Conservation (phyloP, 2,113 vertebrate genomes). For the Macrotus californicus region DNA sequence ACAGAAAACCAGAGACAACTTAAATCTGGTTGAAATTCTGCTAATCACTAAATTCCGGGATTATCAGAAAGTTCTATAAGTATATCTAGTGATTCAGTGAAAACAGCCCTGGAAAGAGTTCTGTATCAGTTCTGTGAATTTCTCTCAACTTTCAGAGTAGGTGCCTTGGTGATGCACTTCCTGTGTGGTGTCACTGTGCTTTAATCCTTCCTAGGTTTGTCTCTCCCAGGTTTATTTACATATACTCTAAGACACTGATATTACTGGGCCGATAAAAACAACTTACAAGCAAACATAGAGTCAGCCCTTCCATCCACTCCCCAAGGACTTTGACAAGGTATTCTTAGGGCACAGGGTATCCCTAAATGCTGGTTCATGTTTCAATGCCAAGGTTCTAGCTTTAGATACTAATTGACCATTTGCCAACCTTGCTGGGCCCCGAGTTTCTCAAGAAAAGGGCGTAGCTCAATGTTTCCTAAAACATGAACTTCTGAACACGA, state of each 20-base stretch:
- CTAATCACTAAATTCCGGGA: background rate
- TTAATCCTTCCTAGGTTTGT: too few relatives aligned
- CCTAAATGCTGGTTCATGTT: background rate
- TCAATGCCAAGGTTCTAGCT: background rate
- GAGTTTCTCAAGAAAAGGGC: background rate
- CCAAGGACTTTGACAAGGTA: background rate
- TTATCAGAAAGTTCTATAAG: background rate
- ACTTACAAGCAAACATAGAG: background rate
- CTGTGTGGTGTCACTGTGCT: background rate
- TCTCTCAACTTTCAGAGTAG: background rate
- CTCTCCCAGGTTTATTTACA: background rate
- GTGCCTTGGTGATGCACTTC: background rate
- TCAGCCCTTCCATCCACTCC: background rate
- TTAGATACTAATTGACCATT: background rate
- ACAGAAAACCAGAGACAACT: background rate
- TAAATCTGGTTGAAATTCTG: background rate
- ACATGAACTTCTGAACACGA: background rate
- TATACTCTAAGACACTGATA: background rate
- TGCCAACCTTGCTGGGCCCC: background rate
- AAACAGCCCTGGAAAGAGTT: background rate
- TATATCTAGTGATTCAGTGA: background rate
- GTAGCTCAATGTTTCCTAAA: background rate
- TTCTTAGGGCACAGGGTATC: background rate
- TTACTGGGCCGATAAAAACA: background rate
- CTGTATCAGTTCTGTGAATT: background rate